These are phyloP conservation scores for Carassius auratus DNA, from an alignment of 2,113 vertebrate genomes.

Conservation along the genomic window DNA sequence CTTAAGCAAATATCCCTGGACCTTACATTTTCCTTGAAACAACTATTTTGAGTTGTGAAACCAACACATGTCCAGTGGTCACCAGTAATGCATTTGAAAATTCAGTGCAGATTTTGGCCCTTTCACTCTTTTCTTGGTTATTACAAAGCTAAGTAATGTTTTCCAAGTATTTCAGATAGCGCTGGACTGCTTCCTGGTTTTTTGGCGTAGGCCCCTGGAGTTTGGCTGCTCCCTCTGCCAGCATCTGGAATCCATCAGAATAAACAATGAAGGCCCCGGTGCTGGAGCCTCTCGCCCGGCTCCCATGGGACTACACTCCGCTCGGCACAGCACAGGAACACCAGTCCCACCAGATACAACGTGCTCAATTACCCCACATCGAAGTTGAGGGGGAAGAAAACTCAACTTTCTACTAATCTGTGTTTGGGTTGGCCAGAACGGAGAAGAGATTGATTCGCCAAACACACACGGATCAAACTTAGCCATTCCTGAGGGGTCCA, in stretches of 20 bases:
- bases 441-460: conserved; percentile 67
- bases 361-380: conserved; percentile 80
- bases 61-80: conserved; percentile 46
- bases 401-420: conserved; percentile 78
- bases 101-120: conserved; percentile 41
- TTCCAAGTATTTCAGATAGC: conserved; percentile 81
- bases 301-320: conserved; percentile 82
- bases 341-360: conserved; percentile 80
- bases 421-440: conserved; percentile 83
- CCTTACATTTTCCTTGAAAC: conserved; percentile 20
- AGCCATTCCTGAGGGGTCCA: conserved; percentile 63
- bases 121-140: conserved; percentile 59
- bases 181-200: conserved; percentile 75
- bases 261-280: conserved; percentile 92
- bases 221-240: conserved; percentile 82
- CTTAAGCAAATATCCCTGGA: neutral
- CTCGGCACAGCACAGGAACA: conserved; percentile 83
- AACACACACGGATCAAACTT: conserved; percentile 59
- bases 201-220: conserved; percentile 73
- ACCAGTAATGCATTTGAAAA: conserved; percentile 54
- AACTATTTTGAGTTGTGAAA: conserved; percentile 45
- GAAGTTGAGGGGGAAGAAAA: conserved; percentile 59
- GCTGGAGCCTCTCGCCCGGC: conserved; percentile 80
- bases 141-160: conserved; percentile 69
- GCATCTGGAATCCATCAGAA: conserved; percentile 95